A percentile compares a stretch with the other conserved stretches of the same genome.
phyloP scores from a whole-genome alignment of 1,140 invertebrate species.

The Caerostris darwini region DNA sequence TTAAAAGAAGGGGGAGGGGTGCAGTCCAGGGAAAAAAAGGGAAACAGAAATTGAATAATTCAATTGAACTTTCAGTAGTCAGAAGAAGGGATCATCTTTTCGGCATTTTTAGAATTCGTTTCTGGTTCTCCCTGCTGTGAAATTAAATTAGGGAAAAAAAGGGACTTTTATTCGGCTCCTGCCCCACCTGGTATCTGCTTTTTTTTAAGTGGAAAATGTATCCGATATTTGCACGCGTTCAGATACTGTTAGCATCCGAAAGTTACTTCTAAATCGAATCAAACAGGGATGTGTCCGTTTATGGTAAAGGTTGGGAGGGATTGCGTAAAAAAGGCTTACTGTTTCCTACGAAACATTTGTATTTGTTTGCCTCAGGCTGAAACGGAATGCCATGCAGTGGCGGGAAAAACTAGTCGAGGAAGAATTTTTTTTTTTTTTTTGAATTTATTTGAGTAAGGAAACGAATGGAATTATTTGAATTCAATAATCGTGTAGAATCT shows the following conservation, averaged over 20 bases:
- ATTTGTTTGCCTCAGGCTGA: neutral
- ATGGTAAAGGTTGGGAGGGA: neutral
- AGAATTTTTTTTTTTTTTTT: neutral
- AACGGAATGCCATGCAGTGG: neutral
- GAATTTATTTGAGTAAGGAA: neutral
- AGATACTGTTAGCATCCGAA: neutral
- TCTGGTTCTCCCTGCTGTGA: neutral
- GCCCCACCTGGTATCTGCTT: neutral
- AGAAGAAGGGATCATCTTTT: neutral
- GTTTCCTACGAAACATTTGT: neutral
- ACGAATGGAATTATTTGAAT: neutral
- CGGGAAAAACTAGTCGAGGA: neutral
- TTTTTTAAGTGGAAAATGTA: conserved; percentile 3
- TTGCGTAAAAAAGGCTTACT: neutral
- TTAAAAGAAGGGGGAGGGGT: neutral
- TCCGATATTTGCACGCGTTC: neutral
- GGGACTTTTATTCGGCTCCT: neutral
- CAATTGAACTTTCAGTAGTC: neutral
- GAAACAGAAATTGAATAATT: neutral
- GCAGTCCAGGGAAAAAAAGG: neutral
- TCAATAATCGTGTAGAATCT: neutral
- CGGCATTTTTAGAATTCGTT: conserved; percentile 8
- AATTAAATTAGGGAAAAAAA: neutral
- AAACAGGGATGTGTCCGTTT: neutral
- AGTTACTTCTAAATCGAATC: conserved; percentile 3